phyloP scores from a whole-genome alignment of 2,113 vertebrate genomes.

The Aythya baeri region DNA sequence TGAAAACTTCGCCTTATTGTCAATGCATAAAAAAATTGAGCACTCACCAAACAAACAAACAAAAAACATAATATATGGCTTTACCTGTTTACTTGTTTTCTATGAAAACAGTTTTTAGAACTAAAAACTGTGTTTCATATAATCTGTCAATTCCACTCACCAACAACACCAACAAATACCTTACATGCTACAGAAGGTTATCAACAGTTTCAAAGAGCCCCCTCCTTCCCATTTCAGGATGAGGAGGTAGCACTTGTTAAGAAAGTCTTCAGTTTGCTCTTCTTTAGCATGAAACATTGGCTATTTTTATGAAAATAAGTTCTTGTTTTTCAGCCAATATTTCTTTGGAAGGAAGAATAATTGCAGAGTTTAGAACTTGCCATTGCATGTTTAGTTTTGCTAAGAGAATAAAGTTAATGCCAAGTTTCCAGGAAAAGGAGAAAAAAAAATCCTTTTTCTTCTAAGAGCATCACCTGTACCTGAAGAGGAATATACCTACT shows the following conservation, averaged over 20 bases:
- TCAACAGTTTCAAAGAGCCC: background rate
- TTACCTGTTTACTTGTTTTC: background rate
- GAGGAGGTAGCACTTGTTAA: background rate
- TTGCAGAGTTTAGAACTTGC: background rate
- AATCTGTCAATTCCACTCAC: rapidly evolving
- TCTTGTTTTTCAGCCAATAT: background rate
- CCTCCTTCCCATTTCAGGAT: background rate
- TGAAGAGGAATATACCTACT: background rate
- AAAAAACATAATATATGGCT: background rate
- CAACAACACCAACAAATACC: background rate
- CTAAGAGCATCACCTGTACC: background rate
- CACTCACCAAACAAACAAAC: background rate
- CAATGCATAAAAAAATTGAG: background rate
- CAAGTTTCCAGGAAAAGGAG: background rate
- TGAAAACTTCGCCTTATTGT: background rate
- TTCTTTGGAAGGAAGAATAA: background rate
- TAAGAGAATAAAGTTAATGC: background rate
- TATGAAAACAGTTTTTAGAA: background rate
- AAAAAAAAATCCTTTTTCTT: background rate
- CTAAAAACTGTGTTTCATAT: background rate
- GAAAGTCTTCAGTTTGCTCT: background rate
- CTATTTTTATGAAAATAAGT: background rate
- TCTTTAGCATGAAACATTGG: background rate
- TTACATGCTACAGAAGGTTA: background rate
- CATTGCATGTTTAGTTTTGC: background rate